Evolutionary conservation across 2,797 vertebrate species (phyloP), one percentile per base, ranked within the genome.

Genomic region (Fistularia commersonii): DNA sequence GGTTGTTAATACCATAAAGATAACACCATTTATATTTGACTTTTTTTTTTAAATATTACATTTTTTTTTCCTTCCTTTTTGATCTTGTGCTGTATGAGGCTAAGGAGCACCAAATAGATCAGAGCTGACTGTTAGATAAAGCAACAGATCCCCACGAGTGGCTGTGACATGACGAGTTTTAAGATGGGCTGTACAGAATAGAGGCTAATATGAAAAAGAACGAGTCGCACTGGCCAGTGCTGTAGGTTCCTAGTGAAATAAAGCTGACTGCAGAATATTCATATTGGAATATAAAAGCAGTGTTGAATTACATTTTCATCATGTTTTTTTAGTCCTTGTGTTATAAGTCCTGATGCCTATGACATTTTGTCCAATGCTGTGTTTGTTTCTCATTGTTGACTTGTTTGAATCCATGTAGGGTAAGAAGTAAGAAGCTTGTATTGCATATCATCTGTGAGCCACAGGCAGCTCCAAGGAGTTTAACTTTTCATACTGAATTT

Each of bases 401-500:
- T 67, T 61, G 55, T 65, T 60, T 61, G n/a, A 70, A 66, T 68
- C 48, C 53, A 7, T 51, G 54, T 61, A 61, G 2, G 2, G 23
- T 23, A 23, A 23, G 23, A 61, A 57, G 53, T 48, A 48, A 66
- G 57, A 62, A 48, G 58, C 63, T 84, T 35, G 5, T 68, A 32
- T 41, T 49, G 53, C 72, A 66, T 66, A 68, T 74, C 70, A 46
- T 72, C 43, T 41, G 66, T 77, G 80, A 76, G 76, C 58, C 54
- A 74, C 66, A 71, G 74, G 78, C 82, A 79, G 83, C 82, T 82
- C 74, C 49, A 59, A 60, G 54, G 23, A 42, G 56, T 72, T 63
- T 35, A 6, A 62, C 70, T 77, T 76, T 83, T 72, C 66, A 63
- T 73, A 69, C 61, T 31, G 53, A 74, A 75, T 69, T 78, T 79